These are phyloP conservation scores for Ailuropoda melanoleuca DNA, from an alignment of 2,113 vertebrate genomes.

Conservation along the genomic window DNA sequence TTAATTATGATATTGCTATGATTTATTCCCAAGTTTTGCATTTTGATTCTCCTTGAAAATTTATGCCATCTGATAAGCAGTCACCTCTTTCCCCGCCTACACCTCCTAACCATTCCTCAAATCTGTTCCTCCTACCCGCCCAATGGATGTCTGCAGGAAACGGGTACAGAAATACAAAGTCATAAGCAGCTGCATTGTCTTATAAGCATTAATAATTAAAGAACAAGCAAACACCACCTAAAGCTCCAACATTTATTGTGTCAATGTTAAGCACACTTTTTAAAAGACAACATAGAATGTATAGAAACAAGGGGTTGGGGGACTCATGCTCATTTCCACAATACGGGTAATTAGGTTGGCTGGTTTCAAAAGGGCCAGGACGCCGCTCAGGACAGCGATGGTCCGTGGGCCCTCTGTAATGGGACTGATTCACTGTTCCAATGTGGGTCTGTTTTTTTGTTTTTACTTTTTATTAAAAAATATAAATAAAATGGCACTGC, in stretches of 20 bases:
- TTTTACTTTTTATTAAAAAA: conserved; percentile 88
- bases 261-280: conserved; percentile 84
- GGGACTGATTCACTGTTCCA: conserved; percentile 77
- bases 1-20: conserved; percentile 28
- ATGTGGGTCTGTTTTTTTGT: conserved; percentile 75
- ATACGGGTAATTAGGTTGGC: conserved; percentile 76
- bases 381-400: conserved; percentile 58
- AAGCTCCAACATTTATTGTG: conserved; percentile 91
- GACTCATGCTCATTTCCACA: conserved; percentile 81
- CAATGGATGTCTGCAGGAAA: conserved; percentile 44
- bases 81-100: conserved; percentile 48
- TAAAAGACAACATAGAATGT: conserved; percentile 81
- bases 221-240: conserved; percentile 86
- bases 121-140: conserved; percentile 25
- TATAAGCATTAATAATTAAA: conserved; percentile 83
- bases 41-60: conserved; percentile 66
- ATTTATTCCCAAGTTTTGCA: conserved; percentile 70
- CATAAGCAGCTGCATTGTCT: conserved; percentile 70
- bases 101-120: conserved; percentile 29
- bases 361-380: conserved; percentile 76
- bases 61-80: conserved; percentile 2
- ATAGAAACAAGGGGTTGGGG: conserved; percentile 81
- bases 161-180: conserved; percentile 61
- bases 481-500: conserved; percentile 90
- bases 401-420: conserved; percentile 77